Conservation (phyloP, 2,888 invertebrate species). For the Leptinotarsa peninsularis region DNA sequence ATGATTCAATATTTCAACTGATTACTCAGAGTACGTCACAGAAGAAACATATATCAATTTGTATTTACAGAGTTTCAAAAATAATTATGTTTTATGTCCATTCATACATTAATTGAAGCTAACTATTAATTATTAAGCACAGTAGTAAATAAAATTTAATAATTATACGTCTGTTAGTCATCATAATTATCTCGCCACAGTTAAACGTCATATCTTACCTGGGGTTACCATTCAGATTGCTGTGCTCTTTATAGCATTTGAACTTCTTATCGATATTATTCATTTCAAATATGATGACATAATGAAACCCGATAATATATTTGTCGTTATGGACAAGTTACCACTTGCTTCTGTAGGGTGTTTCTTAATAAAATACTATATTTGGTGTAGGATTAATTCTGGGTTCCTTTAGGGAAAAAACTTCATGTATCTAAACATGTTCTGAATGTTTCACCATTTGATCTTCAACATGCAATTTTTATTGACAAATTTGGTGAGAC, state of each 20-base stretch:
- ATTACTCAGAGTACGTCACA: too few relatives aligned
- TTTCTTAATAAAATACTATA: too few relatives aligned
- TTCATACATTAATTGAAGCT: conserved; percentile 4
- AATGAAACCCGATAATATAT: background rate
- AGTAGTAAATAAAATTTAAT: conserved; percentile 28
- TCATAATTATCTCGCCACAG: conserved; percentile 26
- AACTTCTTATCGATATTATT: background rate
- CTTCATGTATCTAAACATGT: too few relatives aligned
- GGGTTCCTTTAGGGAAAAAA: too few relatives aligned
- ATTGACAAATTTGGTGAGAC: too few relatives aligned
- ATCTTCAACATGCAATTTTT: too few relatives aligned
- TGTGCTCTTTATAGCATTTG: conserved; percentile 9
- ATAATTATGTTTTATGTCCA: conserved; percentile 21
- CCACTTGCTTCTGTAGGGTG: too few relatives aligned
- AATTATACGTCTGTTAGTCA: conserved; percentile 25
- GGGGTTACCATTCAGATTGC: conserved; percentile 5
- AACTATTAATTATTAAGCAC: conserved; percentile 28
- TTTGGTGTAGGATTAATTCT: too few relatives aligned
- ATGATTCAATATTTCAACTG: too few relatives aligned
- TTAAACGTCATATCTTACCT: conserved; percentile 24
- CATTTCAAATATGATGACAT: background rate
- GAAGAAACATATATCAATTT: background rate
- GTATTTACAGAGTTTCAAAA: conserved; percentile 17
- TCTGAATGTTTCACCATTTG: too few relatives aligned
- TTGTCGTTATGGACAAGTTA: too few relatives aligned